Evolutionary conservation across 2,113 vertebrate genomes (phyloP), one percentile per base, ranked within the genome.

Genomic region (Xiphophorus hellerii): DNA sequence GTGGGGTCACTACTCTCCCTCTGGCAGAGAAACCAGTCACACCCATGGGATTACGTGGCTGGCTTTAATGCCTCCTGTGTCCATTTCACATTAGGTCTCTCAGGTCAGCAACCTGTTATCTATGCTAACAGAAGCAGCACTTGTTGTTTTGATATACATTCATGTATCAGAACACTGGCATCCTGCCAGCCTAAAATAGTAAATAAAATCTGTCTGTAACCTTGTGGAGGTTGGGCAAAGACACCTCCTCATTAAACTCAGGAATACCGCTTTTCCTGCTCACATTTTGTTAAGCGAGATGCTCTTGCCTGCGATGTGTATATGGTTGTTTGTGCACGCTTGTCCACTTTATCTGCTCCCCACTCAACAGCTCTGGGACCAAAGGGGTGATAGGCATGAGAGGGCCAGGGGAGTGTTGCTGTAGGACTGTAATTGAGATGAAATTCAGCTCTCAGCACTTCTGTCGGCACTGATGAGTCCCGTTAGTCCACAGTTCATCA

Each of bases 381-480:
- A 66, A 73, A 87, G 44, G 74, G 71, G 81, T 82, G 89, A 90
- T 90, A 82, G 89, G 90, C 75, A 88, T 71, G 65, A 78, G 84
- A 90, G 86, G 84, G 87, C 67, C 84, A 66, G 74, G 86, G 78
- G 85, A 85, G 92, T 89, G 84, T 76, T 84, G 84, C 80, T 83
- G 84, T 90, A 86, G 87, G 78, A 84, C 86, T 89, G 79, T 90
- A 93, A 93, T 93, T 91, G 90, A 94, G 90, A 86, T 87, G 88
- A 91, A 91, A 86, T 66, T 79, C 66, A 78, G 85, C 80, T 90
- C 92, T 94, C 94, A 94, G 93, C 93, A 88, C 85, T 92, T 87
- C 90, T 88, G 88, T 91, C 88, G 85, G 87, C 70, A 44, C 66
- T 86, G 86, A 87, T 87, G 88, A 90, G 79, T 89, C 91, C 85